A percentile compares a stretch with the other conserved stretches of the same genome.
phyloP scores from a whole-genome alignment of 2,888 invertebrate species.

The Frankliniella fusca region DNA sequence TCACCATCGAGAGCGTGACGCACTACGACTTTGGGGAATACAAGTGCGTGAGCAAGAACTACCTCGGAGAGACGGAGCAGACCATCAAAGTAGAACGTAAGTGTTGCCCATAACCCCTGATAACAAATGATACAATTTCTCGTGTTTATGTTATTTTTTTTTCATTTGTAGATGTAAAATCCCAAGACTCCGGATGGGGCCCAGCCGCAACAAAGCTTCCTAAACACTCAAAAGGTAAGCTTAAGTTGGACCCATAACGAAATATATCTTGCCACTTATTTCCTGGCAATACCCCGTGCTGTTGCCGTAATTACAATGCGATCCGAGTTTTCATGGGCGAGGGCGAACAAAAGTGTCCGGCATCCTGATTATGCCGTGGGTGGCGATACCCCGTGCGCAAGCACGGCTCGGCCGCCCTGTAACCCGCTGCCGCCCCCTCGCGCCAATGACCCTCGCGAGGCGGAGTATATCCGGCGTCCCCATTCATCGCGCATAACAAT shows the following conservation, averaged over 20 bases:
- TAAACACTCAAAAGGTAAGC: not conserved
- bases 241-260: no score
- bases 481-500: no score
- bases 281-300: no score
- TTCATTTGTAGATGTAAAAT: not conserved
- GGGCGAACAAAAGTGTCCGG: not conserved
- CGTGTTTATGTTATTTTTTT: not conserved
- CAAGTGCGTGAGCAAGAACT: slow-evolving; percentile 19
- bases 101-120: not conserved
- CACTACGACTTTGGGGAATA: not conserved
- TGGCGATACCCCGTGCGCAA: no score
- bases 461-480: no score
- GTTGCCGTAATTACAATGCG: no score
- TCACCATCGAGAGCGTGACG: not conserved
- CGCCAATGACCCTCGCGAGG: no score
- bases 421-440: no score
- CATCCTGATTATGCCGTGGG: not conserved
- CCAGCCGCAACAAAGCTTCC: not conserved
- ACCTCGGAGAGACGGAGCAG: not conserved
- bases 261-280: no score
- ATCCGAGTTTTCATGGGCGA: not conserved
- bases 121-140: not conserved
- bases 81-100: slow-evolving; percentile 7
- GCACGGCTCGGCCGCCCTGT: no score
- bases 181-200: not conserved